Evolutionary conservation across 1,140 invertebrate species (phyloP).

Genomic region (Cyclargus thomasi): DNA sequence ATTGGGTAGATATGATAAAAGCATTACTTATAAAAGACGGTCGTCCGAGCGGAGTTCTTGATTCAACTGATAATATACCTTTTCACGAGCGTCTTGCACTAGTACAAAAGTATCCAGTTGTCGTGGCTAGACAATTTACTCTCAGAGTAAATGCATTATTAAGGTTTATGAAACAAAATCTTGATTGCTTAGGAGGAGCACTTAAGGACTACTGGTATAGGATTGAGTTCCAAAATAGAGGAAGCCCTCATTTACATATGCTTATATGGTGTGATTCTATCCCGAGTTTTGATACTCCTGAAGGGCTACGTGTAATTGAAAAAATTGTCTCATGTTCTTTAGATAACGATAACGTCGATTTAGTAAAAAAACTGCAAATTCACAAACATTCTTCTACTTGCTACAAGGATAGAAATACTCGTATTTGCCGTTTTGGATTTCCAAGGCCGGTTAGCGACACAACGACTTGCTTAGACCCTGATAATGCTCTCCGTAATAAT

Average conservation of each 20-base stretch:
- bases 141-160: conserved; percentile 29
- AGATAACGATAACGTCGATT: conserved; percentile 11
- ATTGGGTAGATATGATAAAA: conserved; percentile 34
- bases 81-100: conserved; percentile 20
- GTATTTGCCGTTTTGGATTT: conserved; percentile 27
- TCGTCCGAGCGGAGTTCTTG: background rate
- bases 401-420: conserved; percentile 21
- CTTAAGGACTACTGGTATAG: conserved; percentile 26
- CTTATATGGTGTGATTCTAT: conserved; percentile 28
- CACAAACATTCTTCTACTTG: conserved; percentile 27
- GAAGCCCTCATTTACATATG: conserved; percentile 36
- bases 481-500: conserved; percentile 27
- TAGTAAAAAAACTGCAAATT: conserved; percentile 19
- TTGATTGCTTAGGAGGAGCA: conserved; percentile 27
- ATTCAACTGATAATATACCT: conserved; percentile 14
- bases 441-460: conserved; percentile 17
- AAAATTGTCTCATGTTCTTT: conserved; percentile 21
- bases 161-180: conserved; percentile 23
- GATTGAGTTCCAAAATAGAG: conserved; percentile 32
- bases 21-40: conserved; percentile 30
- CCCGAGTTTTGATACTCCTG: conserved; percentile 26
- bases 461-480: conserved; percentile 28
- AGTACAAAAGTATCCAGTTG: conserved; percentile 30
- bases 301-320: conserved; percentile 28
- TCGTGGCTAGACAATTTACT: conserved; percentile 31